Base-by-base conservation (phyloP, 2,113 vertebrate species). In the Diadophis punctatus region DNA sequence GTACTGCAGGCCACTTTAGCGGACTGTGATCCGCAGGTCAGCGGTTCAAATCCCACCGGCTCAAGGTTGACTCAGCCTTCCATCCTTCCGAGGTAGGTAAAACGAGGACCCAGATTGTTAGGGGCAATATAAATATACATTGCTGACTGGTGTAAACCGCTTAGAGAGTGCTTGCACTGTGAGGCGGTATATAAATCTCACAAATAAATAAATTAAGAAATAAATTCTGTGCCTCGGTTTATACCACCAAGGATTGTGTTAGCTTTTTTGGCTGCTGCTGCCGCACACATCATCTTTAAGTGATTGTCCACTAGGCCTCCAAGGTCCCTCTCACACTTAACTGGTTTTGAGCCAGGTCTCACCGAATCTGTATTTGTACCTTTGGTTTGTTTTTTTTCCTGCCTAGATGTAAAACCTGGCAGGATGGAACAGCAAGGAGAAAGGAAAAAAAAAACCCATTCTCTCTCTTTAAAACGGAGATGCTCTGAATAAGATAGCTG, bases 401-500 rank as follows among this genome's bases (percentile, higher is more conserved):
- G 27, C 27, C 27, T 11, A 27, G 25, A 25, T 27, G 25, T 60
- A 30, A 60, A 63, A 30, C 58, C 27, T 63, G 10, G 46, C 56
- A 46, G 93, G 90, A 20, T 2, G 22, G 39, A 55, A 90, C 93
- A 90, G 60, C 86, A 14, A 86, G 0, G 55, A 58, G 93, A 86
- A 86, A 52, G 22, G 8, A 8, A 2, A 23, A 8, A 56, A 2
- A 18, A 16, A 16, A 14, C 3, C 63, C 90, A 85, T 94, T 87
- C 94, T 86, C 27, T 48, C 1, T 88, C 93, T 92, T 89, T 84
- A 51, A 0, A 0, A 92, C 95, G 10, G 95, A 60, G 58, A 39
- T 89, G 89, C 92, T 55, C 39, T 91, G 92, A 92, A 94, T 87
- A 94, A 90, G 89, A 4, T 18, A 46, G 0, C 80, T 58, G 90